Conservation (phyloP, 2,113 vertebrate species). For the Hippocampus abdominalis region DNA sequence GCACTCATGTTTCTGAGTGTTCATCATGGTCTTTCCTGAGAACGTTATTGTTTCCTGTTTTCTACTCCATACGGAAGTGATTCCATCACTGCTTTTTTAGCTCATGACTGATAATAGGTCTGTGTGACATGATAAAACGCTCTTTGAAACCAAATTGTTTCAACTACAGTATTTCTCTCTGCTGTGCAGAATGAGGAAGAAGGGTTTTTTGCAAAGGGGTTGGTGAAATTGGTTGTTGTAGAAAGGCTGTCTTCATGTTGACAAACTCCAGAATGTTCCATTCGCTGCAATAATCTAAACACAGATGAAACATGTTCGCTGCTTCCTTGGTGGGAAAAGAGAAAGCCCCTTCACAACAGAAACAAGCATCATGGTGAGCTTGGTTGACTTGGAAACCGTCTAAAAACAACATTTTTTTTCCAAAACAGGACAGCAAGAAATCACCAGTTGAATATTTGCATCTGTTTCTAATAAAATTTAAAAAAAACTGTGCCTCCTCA, state of each 20-base stretch:
- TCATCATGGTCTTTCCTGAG: background rate
- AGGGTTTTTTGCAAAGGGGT: background rate
- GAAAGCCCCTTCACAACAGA: no score
- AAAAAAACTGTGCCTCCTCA: no score
- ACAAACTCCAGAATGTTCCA: conserved; percentile 46
- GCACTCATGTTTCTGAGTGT: background rate
- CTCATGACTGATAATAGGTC: background rate
- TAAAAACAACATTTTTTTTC: no score
- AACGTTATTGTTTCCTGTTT: background rate
- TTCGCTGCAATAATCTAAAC: conserved; percentile 53
- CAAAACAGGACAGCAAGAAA: no score
- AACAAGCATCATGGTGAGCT: background rate
- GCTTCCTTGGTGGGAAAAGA: conserved; percentile 22
- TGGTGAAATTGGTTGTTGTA: conserved; percentile 16
- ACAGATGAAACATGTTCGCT: conserved; percentile 37
- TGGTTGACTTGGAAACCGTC: conserved; percentile 5
- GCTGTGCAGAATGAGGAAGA: background rate
- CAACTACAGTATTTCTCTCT: background rate
- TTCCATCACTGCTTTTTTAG: background rate
- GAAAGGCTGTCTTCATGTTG: conserved; percentile 17
- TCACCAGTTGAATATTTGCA: no score
- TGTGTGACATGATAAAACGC: background rate
- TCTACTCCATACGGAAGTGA: background rate
- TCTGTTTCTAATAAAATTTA: no score
- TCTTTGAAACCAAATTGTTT: background rate